Evolutionary conservation across 2,888 invertebrate species (phyloP).

Genomic region (Notocelia uddmanniana): DNA sequence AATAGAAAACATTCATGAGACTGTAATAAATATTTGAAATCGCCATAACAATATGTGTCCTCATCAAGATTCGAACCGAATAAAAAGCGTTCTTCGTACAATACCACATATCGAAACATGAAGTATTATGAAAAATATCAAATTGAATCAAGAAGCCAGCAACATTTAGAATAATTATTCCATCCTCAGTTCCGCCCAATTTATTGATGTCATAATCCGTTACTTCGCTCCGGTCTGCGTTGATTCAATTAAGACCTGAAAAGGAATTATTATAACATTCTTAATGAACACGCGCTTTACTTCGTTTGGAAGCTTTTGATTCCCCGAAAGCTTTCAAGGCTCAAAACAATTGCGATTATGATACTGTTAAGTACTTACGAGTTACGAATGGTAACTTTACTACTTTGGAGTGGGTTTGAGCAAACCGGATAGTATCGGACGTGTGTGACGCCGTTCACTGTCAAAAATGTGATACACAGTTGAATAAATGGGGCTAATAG

Average conservation of each 20-base stretch:
- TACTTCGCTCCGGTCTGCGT: not conserved
- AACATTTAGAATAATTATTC: too few relatives aligned
- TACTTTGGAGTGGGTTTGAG: not conserved
- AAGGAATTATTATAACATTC: not conserved
- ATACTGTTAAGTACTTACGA: not conserved
- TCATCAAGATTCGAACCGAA: too few relatives aligned
- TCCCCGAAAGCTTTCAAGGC: not conserved
- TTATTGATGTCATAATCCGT: too few relatives aligned
- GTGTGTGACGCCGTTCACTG: not conserved
- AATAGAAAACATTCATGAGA: too few relatives aligned
- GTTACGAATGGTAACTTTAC: not conserved
- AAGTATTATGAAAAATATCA: too few relatives aligned
- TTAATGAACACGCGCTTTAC: not conserved
- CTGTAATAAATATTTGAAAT: too few relatives aligned
- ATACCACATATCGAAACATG: too few relatives aligned
- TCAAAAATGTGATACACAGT: not conserved
- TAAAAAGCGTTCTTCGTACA: too few relatives aligned
- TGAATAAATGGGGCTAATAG: too few relatives aligned
- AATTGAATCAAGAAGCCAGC: too few relatives aligned
- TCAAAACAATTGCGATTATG: conserved; percentile 1
- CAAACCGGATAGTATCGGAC: not conserved
- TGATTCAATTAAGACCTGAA: not conserved
- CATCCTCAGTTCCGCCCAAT: too few relatives aligned
- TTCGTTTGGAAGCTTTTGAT: not conserved
- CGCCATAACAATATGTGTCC: too few relatives aligned